Percentiles rank a stretch among this genome's conserved stretches.
Conservation (phyloP, 92 coral and sea anemone species). For the Pocillopora grandis region DNA sequence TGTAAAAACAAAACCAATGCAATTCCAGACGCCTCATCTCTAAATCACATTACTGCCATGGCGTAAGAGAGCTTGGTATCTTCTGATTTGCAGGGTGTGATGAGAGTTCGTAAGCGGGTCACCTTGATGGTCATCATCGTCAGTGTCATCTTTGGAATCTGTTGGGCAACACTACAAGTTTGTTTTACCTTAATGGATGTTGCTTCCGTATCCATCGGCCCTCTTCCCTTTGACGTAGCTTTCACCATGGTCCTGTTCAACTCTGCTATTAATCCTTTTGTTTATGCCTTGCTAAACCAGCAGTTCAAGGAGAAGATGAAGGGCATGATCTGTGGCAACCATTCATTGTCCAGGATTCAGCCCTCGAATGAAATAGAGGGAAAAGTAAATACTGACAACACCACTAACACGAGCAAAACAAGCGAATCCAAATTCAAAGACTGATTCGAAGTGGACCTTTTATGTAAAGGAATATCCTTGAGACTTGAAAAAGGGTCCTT, state of each 20-base stretch:
- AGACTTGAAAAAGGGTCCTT: too few species aligned
- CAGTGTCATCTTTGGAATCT: slow-evolving; percentile 6
- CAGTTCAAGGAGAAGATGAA: slow-evolving; percentile 1
- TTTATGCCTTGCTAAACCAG: neutral
- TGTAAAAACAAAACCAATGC: too few species aligned
- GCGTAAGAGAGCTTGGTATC: too few species aligned
- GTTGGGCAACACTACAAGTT: slow-evolving; percentile 1
- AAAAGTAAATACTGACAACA: too few species aligned
- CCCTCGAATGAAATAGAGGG: neutral
- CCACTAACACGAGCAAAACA: too few species aligned
- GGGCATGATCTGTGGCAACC: neutral
- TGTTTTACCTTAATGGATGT: neutral
- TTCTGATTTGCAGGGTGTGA: neutral
- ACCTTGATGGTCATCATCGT: slow-evolving; percentile 5
- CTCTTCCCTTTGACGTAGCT: neutral
- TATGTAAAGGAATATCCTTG: too few species aligned
- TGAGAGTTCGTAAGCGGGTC: slow-evolving; percentile 1
- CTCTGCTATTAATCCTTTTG: slow-evolving; percentile 7
- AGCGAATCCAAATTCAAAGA: too few species aligned
- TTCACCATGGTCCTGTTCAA: neutral
- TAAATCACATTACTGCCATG: too few species aligned
- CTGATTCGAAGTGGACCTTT: too few species aligned
- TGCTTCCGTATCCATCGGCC: neutral
- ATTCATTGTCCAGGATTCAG: neutral
- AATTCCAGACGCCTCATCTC: too few species aligned